Percentiles rank a stretch among this genome's conserved stretches.
Evolutionary conservation across 1,140 invertebrate species (phyloP).

Genomic region (Holotrichia oblita): DNA sequence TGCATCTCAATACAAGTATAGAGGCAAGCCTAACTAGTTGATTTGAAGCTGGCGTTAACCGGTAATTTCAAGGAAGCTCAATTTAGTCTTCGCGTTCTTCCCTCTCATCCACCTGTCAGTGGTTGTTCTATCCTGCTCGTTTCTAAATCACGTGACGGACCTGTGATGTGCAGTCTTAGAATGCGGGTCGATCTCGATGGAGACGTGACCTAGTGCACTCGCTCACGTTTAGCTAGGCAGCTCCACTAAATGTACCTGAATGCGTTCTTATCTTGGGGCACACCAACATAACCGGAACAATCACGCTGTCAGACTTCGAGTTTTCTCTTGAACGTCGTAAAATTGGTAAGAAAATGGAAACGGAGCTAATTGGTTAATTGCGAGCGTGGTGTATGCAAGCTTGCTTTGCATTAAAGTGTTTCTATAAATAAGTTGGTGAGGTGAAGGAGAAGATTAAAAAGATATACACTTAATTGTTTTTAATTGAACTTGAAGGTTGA

Average conservation of each 20-base stretch:
- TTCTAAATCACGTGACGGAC: neutral
- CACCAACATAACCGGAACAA: neutral
- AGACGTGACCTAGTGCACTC: neutral
- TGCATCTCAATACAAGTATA: neutral
- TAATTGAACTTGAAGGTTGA: neutral
- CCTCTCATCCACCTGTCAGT: neutral
- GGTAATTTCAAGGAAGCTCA: neutral
- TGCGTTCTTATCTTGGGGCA: neutral
- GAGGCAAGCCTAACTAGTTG: neutral
- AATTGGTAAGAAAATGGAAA: slow-evolving; percentile 7
- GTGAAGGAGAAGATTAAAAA: neutral
- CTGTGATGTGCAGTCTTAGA: slow-evolving; percentile 9
- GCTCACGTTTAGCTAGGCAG: neutral
- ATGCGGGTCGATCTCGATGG: slow-evolving; percentile 14
- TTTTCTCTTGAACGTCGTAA: neutral
- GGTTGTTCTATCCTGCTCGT: neutral
- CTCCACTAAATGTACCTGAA: neutral
- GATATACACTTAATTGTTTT: neutral
- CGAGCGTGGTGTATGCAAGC: neutral
- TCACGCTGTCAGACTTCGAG: neutral
- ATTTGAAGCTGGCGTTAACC: neutral
- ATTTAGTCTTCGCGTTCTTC: neutral
- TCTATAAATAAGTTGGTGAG: neutral
- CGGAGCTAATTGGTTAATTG: slow-evolving; percentile 10
- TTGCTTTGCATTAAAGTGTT: neutral